Evolutionary conservation across 2,113 vertebrate genomes (phyloP), one percentile per base, ranked within the genome.

Genomic region (Calcarius ornatus): DNA sequence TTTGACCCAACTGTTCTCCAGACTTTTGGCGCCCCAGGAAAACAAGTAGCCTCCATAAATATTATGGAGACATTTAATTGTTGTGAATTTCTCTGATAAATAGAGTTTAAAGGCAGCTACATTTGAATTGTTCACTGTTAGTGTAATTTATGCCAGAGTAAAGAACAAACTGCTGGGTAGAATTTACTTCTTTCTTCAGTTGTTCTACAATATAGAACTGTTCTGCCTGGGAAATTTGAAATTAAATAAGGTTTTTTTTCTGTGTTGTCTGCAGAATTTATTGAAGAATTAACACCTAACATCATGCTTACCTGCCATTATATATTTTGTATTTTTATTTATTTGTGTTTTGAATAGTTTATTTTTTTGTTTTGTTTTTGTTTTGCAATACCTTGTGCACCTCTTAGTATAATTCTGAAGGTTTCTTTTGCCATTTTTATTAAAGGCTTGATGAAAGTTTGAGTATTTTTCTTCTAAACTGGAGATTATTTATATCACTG

Each of bases 21-120:
- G 95, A 95, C 94, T 82, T 87, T 82, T 86, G 95, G 84, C 81
- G 66, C 84, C 92, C 50, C 66, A 50, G 63, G 75, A 77, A 91
- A 96, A 93, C 75, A 95, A 96, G 94, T 82, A 91, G 66, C 91
- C 54, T 88, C 70, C 79, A 63, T 95, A 97, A 96, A 96, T 95
- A 95, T 91, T 93, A 47, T 43, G 27, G 60, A 64, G 81, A 93
- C 51, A 6, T 88, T 61, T 85, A 85, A 91, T 77, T 95, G 94
- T 93, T 96, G 85, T 93, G 91, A 91, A 73, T 92, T 91, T 85
- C 78, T 81, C 81, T 95, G 89, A 80, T 73, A 88, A 91, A 95
- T 90, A 80, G 61, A 72, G 59, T 94, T 95, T 85, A 70, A 76
- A 95, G 66, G 50, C 75, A 80, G 70, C 71, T 91, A 50, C 8